Evolutionary conservation across 1,140 invertebrate genomes (phyloP), one percentile per base, ranked within the genome.

Genomic region (Triops cancriformis): DNA sequence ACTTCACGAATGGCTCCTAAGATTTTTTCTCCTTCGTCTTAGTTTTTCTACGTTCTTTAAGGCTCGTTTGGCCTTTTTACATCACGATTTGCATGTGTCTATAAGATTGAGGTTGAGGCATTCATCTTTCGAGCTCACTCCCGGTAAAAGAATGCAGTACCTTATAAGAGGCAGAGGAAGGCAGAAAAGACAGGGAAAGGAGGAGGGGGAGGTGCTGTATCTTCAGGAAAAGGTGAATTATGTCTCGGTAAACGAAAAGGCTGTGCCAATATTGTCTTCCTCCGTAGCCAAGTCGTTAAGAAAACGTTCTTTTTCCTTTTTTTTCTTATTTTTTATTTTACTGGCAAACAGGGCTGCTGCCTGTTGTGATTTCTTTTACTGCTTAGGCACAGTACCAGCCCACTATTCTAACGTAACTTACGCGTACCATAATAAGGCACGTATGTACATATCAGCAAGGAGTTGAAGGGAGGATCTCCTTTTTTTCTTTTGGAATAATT

Each of bases 241-340:
- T 64, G 51, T 64, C 51, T 14, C 18, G 23, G 51, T 64, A 64
- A 64, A 64, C 51, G 51, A 64, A 64, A 64, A 64, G 51, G 51
- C 51, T 64, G 51, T 64, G 51, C 51, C 51, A 64, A 64, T 64
- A 64, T 64, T 64, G 51, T 64, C 51, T 64, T 64, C 18, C 51
- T 64, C 14, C 23, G 51, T 64, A 64, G 51, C 51, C 51, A 64
- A 64, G 51, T 64, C 51, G 51, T 64, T 64, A 64, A 64, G 10
- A 23, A 64, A 64, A n/a, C 18, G 51, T 14, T 64, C 23, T 64
- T 64, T 64, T 64, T 64, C 51, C 23, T 64, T 64, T 23, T 64
- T 64, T 64, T 64, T 12, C 14, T 64, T 14, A 37, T 64, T 23
- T 64, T 14, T n/a, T n/a, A n/a, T n/a, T n/a, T n/a, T n/a, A n/a